Percentiles rank a stretch among this genome's conserved stretches.
Evolutionary conservation across 2,113 vertebrate species (phyloP).

Genomic region (Hemicordylus capensis): DNA sequence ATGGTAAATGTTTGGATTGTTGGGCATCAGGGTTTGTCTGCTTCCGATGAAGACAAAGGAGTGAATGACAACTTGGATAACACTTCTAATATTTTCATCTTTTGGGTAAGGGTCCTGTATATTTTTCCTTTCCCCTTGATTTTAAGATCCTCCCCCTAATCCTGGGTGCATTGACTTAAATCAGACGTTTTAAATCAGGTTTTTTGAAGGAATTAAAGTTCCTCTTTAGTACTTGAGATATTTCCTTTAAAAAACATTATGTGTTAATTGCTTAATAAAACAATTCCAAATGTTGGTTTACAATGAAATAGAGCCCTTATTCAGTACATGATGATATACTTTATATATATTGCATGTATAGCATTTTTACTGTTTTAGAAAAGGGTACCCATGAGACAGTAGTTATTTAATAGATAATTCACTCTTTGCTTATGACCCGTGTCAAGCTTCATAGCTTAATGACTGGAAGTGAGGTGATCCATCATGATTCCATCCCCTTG

Average conservation of each 20-base stretch:
- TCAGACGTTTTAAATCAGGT: not conserved
- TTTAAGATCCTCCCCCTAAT: not conserved
- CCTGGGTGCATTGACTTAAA: not conserved
- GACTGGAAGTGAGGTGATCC: not conserved
- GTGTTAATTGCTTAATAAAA: not conserved
- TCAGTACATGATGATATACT: not conserved
- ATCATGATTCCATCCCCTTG: too few species aligned
- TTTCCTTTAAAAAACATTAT: not conserved
- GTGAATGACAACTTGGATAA: not conserved
- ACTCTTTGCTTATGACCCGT: not conserved
- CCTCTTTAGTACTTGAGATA: too few species aligned
- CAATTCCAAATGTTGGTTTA: not conserved
- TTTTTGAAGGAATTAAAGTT: not conserved
- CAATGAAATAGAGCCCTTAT: not conserved
- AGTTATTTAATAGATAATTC: not conserved
- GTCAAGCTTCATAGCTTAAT: too few species aligned
- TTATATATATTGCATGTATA: not conserved
- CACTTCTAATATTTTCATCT: not conserved
- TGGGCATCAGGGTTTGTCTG: not conserved
- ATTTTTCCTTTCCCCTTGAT: not conserved
- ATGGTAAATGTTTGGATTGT: not conserved
- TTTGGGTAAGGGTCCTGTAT: not conserved
- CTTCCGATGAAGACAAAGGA: not conserved
- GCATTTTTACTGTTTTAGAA: not conserved
- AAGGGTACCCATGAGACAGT: not conserved